Base-by-base conservation (phyloP, 37 sponge, comb jelly and placozoan genomes). In the Tethya wilhelma region DNA sequence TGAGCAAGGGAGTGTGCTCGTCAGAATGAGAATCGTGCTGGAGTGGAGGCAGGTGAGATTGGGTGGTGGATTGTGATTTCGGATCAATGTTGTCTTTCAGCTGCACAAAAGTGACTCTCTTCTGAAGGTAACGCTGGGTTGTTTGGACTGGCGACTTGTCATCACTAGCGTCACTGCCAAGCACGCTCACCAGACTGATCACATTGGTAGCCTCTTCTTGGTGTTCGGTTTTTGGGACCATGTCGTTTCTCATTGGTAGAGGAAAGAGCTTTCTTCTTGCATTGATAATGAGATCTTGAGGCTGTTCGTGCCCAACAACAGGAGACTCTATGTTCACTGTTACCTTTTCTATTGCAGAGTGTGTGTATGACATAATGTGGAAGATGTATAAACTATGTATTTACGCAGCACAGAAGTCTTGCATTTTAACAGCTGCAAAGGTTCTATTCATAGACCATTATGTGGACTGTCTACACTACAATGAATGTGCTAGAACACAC, bases 241-340 rank as follows among this genome's bases (percentile, higher is more conserved):
- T 31, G 75, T 73, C 55, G 57, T 33, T 63, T 17, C 44, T 75
- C 74, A 84, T 67, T 19, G 74, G 57, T 20, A 91, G 33, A 4
- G 44, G 37, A 40, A 91, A 91, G 30, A 79, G 59, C 41, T 87
- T 87, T 29, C 88, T 69, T 0, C 88, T 63, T 25, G 88, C 92
- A 45, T 64, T 59, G 4, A 72, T 72, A 4, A 91, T 65, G 22
- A 83, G 79, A 33, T 86, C 88, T 14, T 67, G 59, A 7, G 80
- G 76, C 25, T 53, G 71, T 39, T 91, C 92, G 30, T 83, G 72
- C 8, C 88, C 71, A 7, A 83, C 58, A 7, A 65, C 56, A 22
- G 92, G 80, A 4, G 64, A 19, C 23, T 87, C 92, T 33, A 87
- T 42, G 36, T 56, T 71, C 17, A 91, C 83, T 29, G 38, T 37